Evolutionary conservation across 37 sponge, comb jelly and placozoan genomes (phyloP), one percentile per base, ranked within the genome.

Genomic region (Bolinopsis microptera): DNA sequence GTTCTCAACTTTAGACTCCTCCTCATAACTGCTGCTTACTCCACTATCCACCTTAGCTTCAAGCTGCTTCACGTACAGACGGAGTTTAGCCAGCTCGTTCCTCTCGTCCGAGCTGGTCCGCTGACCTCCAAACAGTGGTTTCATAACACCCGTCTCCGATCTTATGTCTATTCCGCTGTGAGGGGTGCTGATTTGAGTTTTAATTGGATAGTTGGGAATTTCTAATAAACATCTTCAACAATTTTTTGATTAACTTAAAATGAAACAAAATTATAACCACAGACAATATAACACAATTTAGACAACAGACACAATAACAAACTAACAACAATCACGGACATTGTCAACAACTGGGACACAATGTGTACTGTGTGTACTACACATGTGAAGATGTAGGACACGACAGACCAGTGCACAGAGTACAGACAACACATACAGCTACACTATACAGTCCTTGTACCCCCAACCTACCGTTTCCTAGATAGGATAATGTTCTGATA

Each of bases 21-120:
- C 61, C 61, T 48, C 61, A 13, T 48, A 48, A 48, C 61, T 48
- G 61, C 61, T 48, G 61, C 61, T 48, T 13, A 48, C 90, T 28
- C 32, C 90, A 8, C 61, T 38, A 3, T 39, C 41, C 61, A 39
- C 27, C 90, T 48, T 86, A 8, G 61, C 61, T n/a, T 86, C 90
- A 9, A 86, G 36, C 90, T 86, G 90, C 61, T 86, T 86, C 31
- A 86, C 61, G 61, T 86, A 86, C 36, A 86, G 90, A 8, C 61
- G 41, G 28, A 86, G 22, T 27, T 36, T 27, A 34, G 80, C 80
- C 5, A 77, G 18, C 80, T 77, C 80, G 37, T 32, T 35, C 80
- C 80, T 27, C 21, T 77, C 80, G 37, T 77, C 80, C 28, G 21
- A 9, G 36, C 33, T 1, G 22, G 26, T 21, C 3, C 75, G 26